Conservation (phyloP, 2,797 vertebrate genomes). For the Dicrostonyx torquatus region DNA sequence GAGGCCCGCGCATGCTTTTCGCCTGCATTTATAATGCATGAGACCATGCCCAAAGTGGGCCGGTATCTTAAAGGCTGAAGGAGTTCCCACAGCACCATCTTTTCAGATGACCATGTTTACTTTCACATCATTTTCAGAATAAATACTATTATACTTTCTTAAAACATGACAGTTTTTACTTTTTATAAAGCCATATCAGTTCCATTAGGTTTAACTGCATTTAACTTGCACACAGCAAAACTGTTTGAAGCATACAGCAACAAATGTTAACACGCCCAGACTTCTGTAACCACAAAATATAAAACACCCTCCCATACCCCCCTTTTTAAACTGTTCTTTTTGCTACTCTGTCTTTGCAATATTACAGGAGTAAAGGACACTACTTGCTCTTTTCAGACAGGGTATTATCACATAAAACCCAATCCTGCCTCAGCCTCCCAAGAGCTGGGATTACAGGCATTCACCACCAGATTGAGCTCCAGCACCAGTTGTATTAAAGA, state of each 20-base stretch:
- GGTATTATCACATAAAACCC: neutral
- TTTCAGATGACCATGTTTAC: neutral
- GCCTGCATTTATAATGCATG: too few relatives aligned
- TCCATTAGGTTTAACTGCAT: neutral
- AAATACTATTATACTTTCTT: neutral
- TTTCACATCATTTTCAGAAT: constrained; percentile 22
- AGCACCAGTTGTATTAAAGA: neutral
- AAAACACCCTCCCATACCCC: neutral
- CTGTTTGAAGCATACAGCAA: neutral
- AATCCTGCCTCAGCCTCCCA: neutral
- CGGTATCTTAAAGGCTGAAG: too few relatives aligned
- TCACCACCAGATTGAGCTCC: neutral
- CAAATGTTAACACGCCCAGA: neutral
- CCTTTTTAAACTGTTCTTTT: neutral
- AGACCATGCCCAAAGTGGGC: too few relatives aligned
- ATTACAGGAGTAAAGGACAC: neutral
- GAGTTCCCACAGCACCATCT: neutral
- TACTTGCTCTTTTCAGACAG: neutral
- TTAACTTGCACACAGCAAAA: neutral
- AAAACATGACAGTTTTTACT: neutral
- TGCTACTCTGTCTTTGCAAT: neutral
- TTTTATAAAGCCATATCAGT: constrained; percentile 28
- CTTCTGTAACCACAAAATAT: neutral
- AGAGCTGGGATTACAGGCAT: neutral
- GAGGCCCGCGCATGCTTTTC: too few relatives aligned